Conservation (phyloP, 2,797 vertebrate genomes). For the Molossus alvarezi region DNA sequence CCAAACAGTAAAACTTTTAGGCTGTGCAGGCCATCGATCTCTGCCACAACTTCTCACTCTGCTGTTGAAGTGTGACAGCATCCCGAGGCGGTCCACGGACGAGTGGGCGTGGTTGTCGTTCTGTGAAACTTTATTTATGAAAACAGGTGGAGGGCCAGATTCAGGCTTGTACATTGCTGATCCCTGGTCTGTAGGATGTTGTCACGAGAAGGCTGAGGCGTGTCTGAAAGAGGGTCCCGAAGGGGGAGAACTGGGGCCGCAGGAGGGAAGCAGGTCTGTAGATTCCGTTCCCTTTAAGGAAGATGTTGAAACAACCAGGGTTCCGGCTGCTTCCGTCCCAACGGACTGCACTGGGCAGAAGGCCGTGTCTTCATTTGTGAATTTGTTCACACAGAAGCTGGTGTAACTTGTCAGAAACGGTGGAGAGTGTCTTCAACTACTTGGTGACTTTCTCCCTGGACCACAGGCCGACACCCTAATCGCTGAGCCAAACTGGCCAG, state of each 20-base stretch:
- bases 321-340: background rate
- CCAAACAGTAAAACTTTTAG: background rate
- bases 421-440: background rate
- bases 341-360: background rate
- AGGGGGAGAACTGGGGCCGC: background rate
- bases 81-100: background rate
- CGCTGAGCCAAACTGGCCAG: too few species aligned
- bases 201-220: background rate
- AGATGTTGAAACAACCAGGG: background rate
- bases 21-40: background rate
- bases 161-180: background rate
- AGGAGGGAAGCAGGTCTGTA: background rate
- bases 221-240: background rate
- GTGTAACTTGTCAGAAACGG: slow-evolving; percentile 9
- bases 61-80: background rate
- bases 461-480: too few species aligned
- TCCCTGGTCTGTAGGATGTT: background rate
- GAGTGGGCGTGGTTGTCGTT: background rate
- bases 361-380: background rate
- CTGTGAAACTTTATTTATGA: slow-evolving; percentile 59
- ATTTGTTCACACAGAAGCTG: slow-evolving; percentile 30
- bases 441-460: slow-evolving; percentile 8
- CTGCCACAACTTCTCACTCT: background rate
- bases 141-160: background rate
- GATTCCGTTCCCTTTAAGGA: slow-evolving; percentile 18